Conservation (phyloP, 53 echinoderm and acorn worm species). For the Paelopatides confundens region DNA sequence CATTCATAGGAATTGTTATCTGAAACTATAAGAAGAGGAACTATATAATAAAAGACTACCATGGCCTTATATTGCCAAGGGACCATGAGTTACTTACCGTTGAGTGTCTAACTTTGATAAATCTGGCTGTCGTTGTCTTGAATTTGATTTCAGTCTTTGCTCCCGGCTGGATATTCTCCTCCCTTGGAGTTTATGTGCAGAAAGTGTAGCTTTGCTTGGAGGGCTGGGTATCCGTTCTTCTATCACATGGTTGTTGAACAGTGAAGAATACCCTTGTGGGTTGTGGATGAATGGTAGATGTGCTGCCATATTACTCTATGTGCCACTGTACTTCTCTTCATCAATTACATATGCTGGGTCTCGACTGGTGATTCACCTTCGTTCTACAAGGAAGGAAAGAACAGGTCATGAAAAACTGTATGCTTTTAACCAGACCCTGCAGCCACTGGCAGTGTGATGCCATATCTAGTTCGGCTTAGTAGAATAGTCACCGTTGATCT, state of each 20-base stretch:
- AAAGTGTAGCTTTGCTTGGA: slow-evolving; percentile 79
- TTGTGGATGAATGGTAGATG: slow-evolving; percentile 90
- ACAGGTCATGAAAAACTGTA: too few species aligned
- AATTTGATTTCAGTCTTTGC: slow-evolving; percentile 70
- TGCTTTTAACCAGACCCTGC: too few species aligned
- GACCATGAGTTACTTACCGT: slow-evolving; percentile 56
- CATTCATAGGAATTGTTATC: too few species aligned
- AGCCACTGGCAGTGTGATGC: too few species aligned
- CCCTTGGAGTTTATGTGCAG: slow-evolving; percentile 67
- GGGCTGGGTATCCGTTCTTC: slow-evolving; percentile 97
- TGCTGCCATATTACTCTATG: slow-evolving; percentile 97
- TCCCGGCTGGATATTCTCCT: slow-evolving; percentile 61
- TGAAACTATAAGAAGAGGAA: too few species aligned
- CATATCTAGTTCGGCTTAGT: too few species aligned
- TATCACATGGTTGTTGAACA: slow-evolving; percentile 67
- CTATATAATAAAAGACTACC: background rate
- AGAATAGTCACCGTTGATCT: too few species aligned
- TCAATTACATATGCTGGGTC: too few species aligned
- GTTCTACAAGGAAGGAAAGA: too few species aligned
- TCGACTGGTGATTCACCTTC: too few species aligned
- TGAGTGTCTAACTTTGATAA: slow-evolving; percentile 84
- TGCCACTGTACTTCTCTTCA: too few species aligned
- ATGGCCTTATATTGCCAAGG: background rate
- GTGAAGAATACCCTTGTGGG: slow-evolving; percentile 73
- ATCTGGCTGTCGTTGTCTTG: slow-evolving; percentile 70